phyloP scores from a whole-genome alignment of 2,888 invertebrate species.

The Chaetoderma sp. region DNA sequence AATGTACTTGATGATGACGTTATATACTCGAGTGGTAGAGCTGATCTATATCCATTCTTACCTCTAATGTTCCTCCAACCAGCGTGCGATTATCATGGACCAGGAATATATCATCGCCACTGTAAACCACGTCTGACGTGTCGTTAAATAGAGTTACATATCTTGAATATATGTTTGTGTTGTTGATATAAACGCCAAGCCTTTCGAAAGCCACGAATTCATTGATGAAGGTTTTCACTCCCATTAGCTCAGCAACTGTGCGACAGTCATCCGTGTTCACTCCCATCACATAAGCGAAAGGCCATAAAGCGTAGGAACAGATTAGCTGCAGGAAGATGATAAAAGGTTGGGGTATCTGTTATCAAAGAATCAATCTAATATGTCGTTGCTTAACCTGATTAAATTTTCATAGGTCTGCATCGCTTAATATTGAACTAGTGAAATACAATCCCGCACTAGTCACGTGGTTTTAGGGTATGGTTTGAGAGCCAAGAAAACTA shows the following conservation, averaged over 20 bases:
- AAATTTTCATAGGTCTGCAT: neutral
- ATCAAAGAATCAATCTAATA: neutral
- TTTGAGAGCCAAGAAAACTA: no score
- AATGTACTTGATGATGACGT: no score
- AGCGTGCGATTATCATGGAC: constrained; percentile 39
- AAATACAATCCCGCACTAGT: no score
- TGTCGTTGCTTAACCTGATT: neutral
- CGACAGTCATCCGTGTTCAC: constrained; percentile 77
- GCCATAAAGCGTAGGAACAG: constrained; percentile 90
- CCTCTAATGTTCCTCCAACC: constrained; percentile 41
- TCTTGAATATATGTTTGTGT: constrained; percentile 35
- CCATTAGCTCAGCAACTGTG: constrained; percentile 84
- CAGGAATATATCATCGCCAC: constrained; percentile 38
- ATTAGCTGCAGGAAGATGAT: constrained; percentile 68
- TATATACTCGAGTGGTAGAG: no score
- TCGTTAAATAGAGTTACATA: constrained; percentile 34
- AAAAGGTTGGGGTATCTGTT: no score
- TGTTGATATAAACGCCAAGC: constrained; percentile 69
- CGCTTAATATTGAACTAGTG: no score
- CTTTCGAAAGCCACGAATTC: constrained; percentile 91
- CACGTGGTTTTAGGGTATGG: no score
- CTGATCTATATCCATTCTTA: no score
- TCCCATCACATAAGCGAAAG: constrained; percentile 89
- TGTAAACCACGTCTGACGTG: constrained; percentile 36
- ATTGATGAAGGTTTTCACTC: constrained; percentile 90